phyloP scores from a whole-genome alignment of 2,888 invertebrate species.

The Phyllotreta striolata region DNA sequence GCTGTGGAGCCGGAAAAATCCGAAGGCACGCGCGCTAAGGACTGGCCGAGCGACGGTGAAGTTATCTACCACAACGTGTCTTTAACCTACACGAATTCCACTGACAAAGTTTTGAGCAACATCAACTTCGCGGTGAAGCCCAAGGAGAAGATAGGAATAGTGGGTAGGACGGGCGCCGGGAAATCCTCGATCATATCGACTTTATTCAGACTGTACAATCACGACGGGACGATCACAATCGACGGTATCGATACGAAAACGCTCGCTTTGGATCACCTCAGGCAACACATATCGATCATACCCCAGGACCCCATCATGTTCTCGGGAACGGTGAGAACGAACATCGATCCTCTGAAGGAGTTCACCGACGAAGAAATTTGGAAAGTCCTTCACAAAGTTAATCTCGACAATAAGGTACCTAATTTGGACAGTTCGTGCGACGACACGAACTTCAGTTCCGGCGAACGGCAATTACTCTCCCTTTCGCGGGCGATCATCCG shows the following conservation, averaged over 20 bases:
- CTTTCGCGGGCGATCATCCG: conserved; percentile 65
- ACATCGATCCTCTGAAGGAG: conserved; percentile 50
- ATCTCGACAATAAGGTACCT: conserved; percentile 53
- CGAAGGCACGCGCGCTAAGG: conserved; percentile 62
- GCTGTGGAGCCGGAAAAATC: conserved; percentile 60
- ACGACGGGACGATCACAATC: conserved; percentile 75
- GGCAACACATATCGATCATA: conserved; percentile 64
- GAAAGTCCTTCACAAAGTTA: conserved; percentile 57
- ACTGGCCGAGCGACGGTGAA: conserved; percentile 69
- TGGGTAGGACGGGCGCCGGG: conserved; percentile 87
- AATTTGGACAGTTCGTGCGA: conserved; percentile 48
- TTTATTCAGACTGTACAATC: conserved; percentile 76
- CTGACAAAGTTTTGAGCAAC: conserved; percentile 73
- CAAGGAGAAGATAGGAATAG: conserved; percentile 78
- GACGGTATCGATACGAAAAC: conserved; percentile 50
- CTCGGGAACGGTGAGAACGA: conserved; percentile 65
- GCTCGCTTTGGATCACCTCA: conserved; percentile 62
- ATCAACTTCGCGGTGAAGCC: conserved; percentile 73
- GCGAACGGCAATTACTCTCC: conserved; percentile 67
- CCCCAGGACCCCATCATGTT: conserved; percentile 65
- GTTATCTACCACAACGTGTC: conserved; percentile 68
- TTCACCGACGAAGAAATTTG: conserved; percentile 52
- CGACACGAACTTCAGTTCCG: conserved; percentile 48
- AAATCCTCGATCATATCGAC: conserved; percentile 80
- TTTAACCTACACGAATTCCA: conserved; percentile 77